Conservation (phyloP, 92 coral and sea anemone species). For the Muricea muricata region DNA sequence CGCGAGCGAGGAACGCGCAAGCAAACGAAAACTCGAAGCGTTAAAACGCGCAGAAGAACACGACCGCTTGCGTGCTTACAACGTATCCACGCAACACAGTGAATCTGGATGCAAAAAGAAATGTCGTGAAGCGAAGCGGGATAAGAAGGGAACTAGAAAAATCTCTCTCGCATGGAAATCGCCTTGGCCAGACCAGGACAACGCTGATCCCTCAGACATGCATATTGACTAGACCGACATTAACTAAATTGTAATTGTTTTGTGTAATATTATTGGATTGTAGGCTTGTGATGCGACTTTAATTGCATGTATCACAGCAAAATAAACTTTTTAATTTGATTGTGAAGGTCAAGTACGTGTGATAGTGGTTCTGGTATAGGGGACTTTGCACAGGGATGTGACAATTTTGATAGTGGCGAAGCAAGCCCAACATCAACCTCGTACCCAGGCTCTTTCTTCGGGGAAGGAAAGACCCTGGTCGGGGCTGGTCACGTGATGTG, state of each 20-base stretch:
- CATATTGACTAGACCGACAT: constrained; percentile 13
- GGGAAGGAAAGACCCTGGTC: too few relatives aligned
- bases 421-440: too few relatives aligned
- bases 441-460: too few relatives aligned
- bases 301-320: too few relatives aligned
- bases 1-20: constrained; percentile 25
- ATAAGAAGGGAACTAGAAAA: constrained; percentile 12
- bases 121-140: neutral
- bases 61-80: neutral
- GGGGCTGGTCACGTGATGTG: too few relatives aligned
- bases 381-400: too few relatives aligned
- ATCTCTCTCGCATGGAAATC: constrained; percentile 32
- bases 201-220: constrained; percentile 2
- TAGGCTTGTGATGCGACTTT: too few relatives aligned
- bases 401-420: too few relatives aligned
- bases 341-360: too few relatives aligned
- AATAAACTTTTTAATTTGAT: too few relatives aligned
- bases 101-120: constrained; percentile 8
- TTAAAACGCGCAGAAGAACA: constrained; percentile 25
- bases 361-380: too few relatives aligned
- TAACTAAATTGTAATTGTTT: constrained; percentile 4
- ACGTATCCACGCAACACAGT: constrained; percentile 2
- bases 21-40: constrained; percentile 35
- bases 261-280: too few relatives aligned
- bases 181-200: constrained; percentile 23